Evolutionary conservation across 2,797 vertebrate genomes (phyloP).

Genomic region (Vireo griseus): DNA sequence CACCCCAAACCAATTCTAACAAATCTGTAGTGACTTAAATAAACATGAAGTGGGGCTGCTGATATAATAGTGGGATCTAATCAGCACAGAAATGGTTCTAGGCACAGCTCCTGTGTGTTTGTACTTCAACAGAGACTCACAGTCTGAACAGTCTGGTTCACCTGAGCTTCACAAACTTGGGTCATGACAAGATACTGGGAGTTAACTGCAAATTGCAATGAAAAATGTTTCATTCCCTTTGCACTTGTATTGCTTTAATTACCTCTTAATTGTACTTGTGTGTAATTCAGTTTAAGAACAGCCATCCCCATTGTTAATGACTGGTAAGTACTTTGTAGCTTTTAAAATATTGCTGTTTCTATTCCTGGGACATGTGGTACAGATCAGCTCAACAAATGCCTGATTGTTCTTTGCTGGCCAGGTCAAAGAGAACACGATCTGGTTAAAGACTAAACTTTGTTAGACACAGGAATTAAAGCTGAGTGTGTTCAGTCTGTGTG

Average conservation of each 20-base stretch:
- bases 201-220: neutral
- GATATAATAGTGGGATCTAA: neutral
- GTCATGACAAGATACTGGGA: neutral
- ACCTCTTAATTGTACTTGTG: neutral
- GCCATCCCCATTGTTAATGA: neutral
- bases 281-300: neutral
- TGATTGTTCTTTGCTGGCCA: neutral
- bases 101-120: neutral
- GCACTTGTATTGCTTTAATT: neutral
- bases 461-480: neutral
- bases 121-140: neutral
- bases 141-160: neutral
- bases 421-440: neutral
- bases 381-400: neutral
- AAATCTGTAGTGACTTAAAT: neutral
- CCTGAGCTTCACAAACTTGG: neutral
- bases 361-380: neutral
- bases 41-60: neutral
- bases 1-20: neutral
- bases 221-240: neutral
- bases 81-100: neutral
- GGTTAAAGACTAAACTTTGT: neutral
- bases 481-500: neutral
- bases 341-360: neutral
- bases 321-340: neutral